phyloP scores from a whole-genome alignment of 2,113 vertebrate genomes.

The Podiceps cristatus region DNA sequence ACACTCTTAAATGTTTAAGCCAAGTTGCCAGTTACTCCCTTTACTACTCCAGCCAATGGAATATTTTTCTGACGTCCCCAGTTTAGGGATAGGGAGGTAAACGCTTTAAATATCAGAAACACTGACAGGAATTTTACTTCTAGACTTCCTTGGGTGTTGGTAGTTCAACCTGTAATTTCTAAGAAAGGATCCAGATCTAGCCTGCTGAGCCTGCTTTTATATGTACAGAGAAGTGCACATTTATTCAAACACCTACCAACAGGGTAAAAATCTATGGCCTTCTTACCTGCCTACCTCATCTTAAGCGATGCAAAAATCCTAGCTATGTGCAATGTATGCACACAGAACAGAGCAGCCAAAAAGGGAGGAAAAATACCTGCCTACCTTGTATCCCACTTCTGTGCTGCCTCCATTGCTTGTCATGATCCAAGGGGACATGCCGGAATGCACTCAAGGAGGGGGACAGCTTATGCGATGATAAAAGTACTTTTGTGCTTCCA shows the following conservation, averaged over 20 bases:
- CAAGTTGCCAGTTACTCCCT: not conserved
- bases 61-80: not conserved
- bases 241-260: not conserved
- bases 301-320: slow-evolving; percentile 15
- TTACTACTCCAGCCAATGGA: not conserved
- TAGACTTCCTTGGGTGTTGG: not conserved
- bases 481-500: not conserved
- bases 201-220: not conserved
- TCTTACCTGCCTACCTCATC: not conserved
- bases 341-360: not conserved
- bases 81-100: not conserved
- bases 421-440: not conserved
- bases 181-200: not conserved
- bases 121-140: not conserved
- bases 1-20: not conserved
- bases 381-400: not conserved
- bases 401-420: not conserved
- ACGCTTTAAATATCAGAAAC: not conserved
- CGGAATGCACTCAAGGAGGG: not conserved
- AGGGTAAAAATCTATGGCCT: not conserved
- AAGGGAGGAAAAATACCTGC: not conserved
- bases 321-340: not conserved
- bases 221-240: not conserved
- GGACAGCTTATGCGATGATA: not conserved
- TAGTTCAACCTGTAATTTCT: not conserved